Evolutionary conservation across 2,113 vertebrate genomes (phyloP).

Genomic region (Sceloporus tristichus): DNA sequence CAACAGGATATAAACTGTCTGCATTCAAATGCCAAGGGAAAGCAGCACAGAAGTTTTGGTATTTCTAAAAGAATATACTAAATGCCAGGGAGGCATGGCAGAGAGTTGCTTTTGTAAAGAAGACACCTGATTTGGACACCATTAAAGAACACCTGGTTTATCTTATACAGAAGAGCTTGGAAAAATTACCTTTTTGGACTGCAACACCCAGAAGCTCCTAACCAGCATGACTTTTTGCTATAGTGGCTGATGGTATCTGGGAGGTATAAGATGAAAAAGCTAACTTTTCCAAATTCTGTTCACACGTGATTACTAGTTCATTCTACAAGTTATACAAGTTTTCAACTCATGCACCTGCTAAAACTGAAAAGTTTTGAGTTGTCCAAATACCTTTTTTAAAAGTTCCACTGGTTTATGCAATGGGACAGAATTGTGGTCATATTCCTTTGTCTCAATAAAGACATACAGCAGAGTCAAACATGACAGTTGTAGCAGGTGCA

Average conservation of each 20-base stretch:
- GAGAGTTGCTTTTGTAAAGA: not conserved
- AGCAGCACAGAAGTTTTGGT: not conserved
- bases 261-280: not conserved
- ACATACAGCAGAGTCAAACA: not conserved
- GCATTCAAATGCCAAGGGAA: not conserved
- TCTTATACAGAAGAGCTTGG: not conserved
- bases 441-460: too few relatives aligned
- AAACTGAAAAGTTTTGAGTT: too few relatives aligned
- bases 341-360: not conserved
- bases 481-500: not conserved
- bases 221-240: too few relatives aligned
- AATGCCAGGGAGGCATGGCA: not conserved
- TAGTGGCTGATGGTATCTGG: not conserved
- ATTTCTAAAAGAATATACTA: not conserved
- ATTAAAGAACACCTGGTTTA: not conserved
- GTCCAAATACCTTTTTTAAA: not conserved
- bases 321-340: not conserved
- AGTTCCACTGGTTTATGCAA: not conserved
- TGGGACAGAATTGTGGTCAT: not conserved
- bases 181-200: too few relatives aligned
- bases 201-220: too few relatives aligned
- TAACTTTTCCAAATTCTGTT: not conserved
- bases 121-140: not conserved
- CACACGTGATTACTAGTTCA: not conserved
- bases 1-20: not conserved